Evolutionary conservation across 2,113 vertebrate genomes (phyloP), one percentile per base, ranked within the genome.

Genomic region (Pipa parva): DNA sequence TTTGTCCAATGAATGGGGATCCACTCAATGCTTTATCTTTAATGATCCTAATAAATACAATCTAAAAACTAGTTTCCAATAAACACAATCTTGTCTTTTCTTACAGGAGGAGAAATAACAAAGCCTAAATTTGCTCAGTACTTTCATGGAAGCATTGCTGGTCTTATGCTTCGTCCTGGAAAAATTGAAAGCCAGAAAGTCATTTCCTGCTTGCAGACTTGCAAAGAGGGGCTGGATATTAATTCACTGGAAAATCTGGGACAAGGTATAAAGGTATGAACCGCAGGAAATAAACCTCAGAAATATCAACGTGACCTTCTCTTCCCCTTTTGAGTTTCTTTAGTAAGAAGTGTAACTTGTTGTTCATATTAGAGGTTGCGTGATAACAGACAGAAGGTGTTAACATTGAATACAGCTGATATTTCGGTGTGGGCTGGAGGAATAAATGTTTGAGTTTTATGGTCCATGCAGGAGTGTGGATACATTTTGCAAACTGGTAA

Each of bases 201-300:
- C 68, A 96, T 98, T 79, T 95, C 97, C 82, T 98, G 97, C 78
- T 86, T 98, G 75, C 97, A 98, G 74, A 93, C 95, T 74, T 99
- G 97, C 87, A 99, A 98, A 76, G 97, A 99, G 76, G 95, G 94
- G 4, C 89, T 99, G 62, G 95, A 99, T 85, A 95, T 99, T 80
- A 97, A 93, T 72, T 97, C 94, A 62, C 82, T 97, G 26, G 92
- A 96, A 76, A 95, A 92, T 75, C 87, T 96, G 56, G 93, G 94
- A 68, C 94, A 92, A 81, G 92, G 82, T 75, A 89, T 98, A 81
- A 98, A 99, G 93, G 95, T 98, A 83, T 83, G 82, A 22, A n/a
- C 48, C 17, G 45, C 5, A 11, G 9, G 10, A 36, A 36, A 36
- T 13, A 2, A 36, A 36, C 10, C 29, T 31, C n/a, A n/a, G n/a